Conservation (phyloP, 2,888 invertebrate species). For the Hirtodrosophila confusa region DNA sequence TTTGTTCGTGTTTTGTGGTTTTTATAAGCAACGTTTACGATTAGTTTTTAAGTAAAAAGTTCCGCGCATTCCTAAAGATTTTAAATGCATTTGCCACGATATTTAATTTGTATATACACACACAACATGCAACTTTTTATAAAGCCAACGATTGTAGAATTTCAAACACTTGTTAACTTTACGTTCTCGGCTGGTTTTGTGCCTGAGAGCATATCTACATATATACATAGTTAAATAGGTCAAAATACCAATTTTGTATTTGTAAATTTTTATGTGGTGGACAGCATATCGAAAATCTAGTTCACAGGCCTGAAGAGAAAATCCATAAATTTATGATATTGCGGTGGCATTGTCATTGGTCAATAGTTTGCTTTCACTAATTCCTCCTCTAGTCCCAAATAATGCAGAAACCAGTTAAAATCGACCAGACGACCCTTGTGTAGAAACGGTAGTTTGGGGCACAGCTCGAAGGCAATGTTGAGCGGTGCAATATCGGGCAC, state of each 20-base stretch:
- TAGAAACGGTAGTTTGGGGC: constrained; percentile 82
- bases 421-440: constrained; percentile 82
- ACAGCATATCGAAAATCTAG: neutral
- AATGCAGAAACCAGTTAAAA: constrained; percentile 81
- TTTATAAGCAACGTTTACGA: constrained; percentile 53
- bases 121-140: constrained; percentile 62
- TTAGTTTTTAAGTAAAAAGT: constrained; percentile 67
- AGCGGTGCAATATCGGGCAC: constrained; percentile 81
- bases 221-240: constrained; percentile 17
- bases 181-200: neutral
- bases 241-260: constrained; percentile 2
- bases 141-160: constrained; percentile 37
- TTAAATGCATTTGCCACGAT: constrained; percentile 67
- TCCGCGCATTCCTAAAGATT: constrained; percentile 63
- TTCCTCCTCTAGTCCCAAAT: constrained; percentile 81
- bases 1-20: constrained; percentile 11
- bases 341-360: neutral
- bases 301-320: neutral
- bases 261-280: neutral
- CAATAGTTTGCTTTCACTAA: constrained; percentile 64
- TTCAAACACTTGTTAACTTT: constrained; percentile 21
- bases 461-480: constrained; percentile 83
- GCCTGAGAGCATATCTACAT: constrained; percentile 1
- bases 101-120: constrained; percentile 74
- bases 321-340: neutral